Evolutionary conservation across 2,113 vertebrate genomes (phyloP).

Genomic region (Corydoras sp.): DNA sequence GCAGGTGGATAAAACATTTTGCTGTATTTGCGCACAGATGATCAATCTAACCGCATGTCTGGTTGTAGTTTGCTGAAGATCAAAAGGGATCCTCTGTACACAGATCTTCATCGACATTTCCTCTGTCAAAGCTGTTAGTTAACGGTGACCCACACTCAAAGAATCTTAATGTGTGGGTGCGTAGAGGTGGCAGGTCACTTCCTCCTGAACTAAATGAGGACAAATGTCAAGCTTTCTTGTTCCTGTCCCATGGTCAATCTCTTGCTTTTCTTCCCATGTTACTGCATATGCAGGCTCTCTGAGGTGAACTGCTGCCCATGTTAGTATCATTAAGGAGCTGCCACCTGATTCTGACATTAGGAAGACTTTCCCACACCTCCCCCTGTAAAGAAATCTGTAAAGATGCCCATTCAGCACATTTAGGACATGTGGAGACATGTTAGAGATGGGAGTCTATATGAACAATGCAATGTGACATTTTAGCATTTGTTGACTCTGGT

Average conservation of each 20-base stretch:
- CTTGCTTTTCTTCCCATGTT: conserved; percentile 44
- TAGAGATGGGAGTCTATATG: conserved; percentile 18
- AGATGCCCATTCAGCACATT: conserved; percentile 39
- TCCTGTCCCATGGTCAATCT: conserved; percentile 53
- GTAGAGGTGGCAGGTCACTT: conserved; percentile 58
- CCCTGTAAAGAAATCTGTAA: conserved; percentile 40
- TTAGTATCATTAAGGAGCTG: conserved; percentile 35
- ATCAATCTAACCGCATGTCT: no score
- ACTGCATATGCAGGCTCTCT: conserved; percentile 22
- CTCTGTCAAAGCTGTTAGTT: conserved; percentile 44
- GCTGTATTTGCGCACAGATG: no score
- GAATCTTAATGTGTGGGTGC: conserved; percentile 32
- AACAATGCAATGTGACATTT: no score
- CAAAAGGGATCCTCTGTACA: conserved; percentile 26
- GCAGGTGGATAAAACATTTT: no score
- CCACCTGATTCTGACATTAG: conserved; percentile 44
- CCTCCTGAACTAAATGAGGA: conserved; percentile 49
- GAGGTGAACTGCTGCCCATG: conserved; percentile 29
- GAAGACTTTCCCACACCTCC: conserved; percentile 45
- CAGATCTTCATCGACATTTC: conserved; percentile 34
- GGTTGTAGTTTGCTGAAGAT: conserved; percentile 5
- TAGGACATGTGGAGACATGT: conserved; percentile 31
- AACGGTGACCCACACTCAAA: conserved; percentile 43
- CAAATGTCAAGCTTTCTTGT: conserved; percentile 54
- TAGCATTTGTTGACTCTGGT: no score